Evolutionary conservation across 1,140 invertebrate species (phyloP), one percentile per base, ranked within the genome.

Genomic region (Drosophila rufa): DNA sequence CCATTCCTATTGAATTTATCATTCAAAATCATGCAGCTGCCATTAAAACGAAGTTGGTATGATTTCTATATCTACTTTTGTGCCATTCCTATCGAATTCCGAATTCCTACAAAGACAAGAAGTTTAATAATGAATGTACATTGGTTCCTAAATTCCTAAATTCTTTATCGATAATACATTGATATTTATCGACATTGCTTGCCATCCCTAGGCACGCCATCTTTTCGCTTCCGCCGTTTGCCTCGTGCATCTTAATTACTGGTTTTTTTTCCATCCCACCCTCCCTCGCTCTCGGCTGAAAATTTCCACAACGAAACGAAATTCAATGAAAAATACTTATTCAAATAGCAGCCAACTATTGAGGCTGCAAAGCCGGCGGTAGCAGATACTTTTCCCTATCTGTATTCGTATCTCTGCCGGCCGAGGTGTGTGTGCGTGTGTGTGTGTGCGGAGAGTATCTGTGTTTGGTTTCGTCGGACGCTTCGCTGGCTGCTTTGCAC

Each of bases 301-400:
- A 87, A 89, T 89, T 87, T 89, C 80, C 84, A 87, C 84, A 84
- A 71, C 73, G 74, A 87, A 87, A 84, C 85, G 78, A 87, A 87
- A 87, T 87, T 87, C 84, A 87, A 87, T 87, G 84, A 87, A 87
- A 87, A 87, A 87, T 89, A 87, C 69, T 85, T 87, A 87, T 87
- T 87, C 80, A 89, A 87, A 87, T 89, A 80, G 73, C 81, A 80
- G 67, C 73, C 71, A 76, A 81, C 79, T 71, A 82, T 87, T 85
- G 84, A 87, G 83, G 66, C 83, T 86, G 83, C 80, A 87, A 81
- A 87, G 84, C 84, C 73, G 80, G 76, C 83, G 87, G 81, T 80
- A 82, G 47, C 67, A 62, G 48, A 74, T 75, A 74, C 69, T 74
- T 75, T 61, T 62, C 48, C 38, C 69, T 74, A 56, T 57, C 50